Base-by-base conservation (phyloP, 2,797 vertebrate genomes). In the Oreortyx pictus region DNA sequence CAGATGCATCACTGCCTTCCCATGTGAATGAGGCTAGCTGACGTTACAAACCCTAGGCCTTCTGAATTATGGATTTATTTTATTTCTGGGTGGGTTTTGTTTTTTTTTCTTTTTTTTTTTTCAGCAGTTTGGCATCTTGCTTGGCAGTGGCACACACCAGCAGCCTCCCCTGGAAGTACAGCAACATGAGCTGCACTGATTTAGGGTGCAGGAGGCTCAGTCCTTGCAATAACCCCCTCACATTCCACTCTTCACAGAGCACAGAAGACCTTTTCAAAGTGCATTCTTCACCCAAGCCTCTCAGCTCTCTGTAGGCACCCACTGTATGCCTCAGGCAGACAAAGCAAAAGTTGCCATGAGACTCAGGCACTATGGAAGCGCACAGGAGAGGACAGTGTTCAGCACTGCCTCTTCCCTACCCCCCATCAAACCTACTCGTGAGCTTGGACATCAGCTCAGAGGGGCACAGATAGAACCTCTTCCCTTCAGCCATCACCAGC, bases 121-220 rank as follows among this genome's bases (percentile, higher is more conserved):
- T 4, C 1, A 2, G 68, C 6, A 31, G 4, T 0, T 25, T 1
- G 3, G 25, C 19, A 43, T 22, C 60, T 31, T 33, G 62, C 31
- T 25, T 1, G n/a, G 35, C 65, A 43, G 10, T 1, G 0, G 24
- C 4, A 15, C 46, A 37, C 22, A 39, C 8, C 43, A 13, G 31
- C 18, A 19, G 41, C 14, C 22, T 37, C 22, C 33, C 47, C 65
- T 20, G 1, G 29, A 12, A 71, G n/a, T 61, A 43, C 2, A 23
- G 49, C 54, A 27, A 17, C n/a, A 47, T 3, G 22, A 23, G 24
- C 31, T 27, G 35, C 39, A 9, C 8, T 5, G 1, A 14, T 0
- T 7, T 10, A 35, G 81, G 82, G 44, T 2, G 2, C 9, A 25
- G 62, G 27, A 22, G 68, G 57, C 35, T 11, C 65, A 4, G 27